A percentile compares a stretch with the other conserved stretches of the same genome.
phyloP scores from a whole-genome alignment of 2,113 vertebrate species.

The Hemichromis elongatus region DNA sequence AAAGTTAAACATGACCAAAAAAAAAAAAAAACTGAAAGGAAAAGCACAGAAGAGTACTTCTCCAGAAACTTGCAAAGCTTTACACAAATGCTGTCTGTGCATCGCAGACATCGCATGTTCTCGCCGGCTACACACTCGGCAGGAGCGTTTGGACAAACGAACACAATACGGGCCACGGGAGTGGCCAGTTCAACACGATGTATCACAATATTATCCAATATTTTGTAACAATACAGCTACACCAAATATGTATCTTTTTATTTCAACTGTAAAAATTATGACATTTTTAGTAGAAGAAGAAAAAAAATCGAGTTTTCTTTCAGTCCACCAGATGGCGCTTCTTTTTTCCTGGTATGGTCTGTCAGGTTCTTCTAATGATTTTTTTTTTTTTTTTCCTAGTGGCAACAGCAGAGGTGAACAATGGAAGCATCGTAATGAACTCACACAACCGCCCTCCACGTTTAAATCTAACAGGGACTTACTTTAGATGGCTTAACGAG shows the following conservation, averaged over 20 bases:
- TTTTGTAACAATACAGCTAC: neutral
- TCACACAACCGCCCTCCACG: too few relatives aligned
- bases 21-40: neutral
- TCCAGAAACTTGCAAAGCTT: neutral
- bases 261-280: neutral
- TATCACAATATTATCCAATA: neutral
- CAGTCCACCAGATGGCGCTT: neutral
- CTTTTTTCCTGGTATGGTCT: neutral
- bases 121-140: rapidly evolving
- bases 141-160: neutral
- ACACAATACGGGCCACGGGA: neutral
- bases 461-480: neutral
- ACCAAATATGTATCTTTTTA: neutral
- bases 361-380: neutral
- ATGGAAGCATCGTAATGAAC: too few relatives aligned
- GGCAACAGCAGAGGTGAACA: neutral
- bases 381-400: rapidly evolving
- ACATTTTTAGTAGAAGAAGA: neutral
- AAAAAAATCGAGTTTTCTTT: neutral
- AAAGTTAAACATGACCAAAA: neutral
- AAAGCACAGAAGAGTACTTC: neutral
- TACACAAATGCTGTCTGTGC: neutral
- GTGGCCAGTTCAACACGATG: neutral
- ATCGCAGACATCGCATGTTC: neutral
- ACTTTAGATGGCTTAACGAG: neutral